These are phyloP conservation scores for Botia kubotai DNA, from an alignment of 2,797 vertebrate species.

Conservation along the genomic window DNA sequence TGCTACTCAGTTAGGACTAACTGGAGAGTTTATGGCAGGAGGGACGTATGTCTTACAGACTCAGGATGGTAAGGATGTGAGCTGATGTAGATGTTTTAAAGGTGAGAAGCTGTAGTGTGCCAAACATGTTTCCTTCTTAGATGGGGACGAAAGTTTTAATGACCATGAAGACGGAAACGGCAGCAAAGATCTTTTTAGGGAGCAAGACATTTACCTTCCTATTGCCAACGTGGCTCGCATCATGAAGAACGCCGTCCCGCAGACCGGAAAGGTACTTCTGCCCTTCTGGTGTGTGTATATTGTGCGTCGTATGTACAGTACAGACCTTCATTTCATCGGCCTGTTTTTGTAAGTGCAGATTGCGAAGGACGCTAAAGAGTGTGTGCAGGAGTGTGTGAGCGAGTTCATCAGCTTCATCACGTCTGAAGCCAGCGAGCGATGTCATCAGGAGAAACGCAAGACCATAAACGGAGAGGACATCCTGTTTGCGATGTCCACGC, in stretches of 20 bases:
- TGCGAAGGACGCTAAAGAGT: constrained; percentile 84
- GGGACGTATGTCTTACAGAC: constrained; percentile 95
- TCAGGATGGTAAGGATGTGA: constrained; percentile 87
- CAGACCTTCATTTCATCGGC: no score
- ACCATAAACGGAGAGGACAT: constrained; percentile 99
- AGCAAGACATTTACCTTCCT: constrained; percentile 98
- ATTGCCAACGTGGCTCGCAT: constrained; percentile 97
- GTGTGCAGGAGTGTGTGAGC: constrained; percentile 88
- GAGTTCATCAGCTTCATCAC: constrained; percentile 99
- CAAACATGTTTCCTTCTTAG: constrained; percentile 55
- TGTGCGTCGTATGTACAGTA: neutral
- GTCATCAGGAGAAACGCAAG: constrained; percentile 98
- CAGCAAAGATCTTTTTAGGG: constrained; percentile 94
- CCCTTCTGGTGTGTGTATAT: neutral
- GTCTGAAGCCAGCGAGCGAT: constrained; percentile 95
- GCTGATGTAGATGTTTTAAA: neutral
- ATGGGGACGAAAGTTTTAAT: constrained; percentile 92
- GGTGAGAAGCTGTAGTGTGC: no score
- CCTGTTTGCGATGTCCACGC: constrained; percentile 97
- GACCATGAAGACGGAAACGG: constrained; percentile 93
- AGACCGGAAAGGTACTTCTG: constrained; percentile 91
- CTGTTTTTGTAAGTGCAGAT: constrained; percentile 77
- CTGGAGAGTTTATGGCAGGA: constrained; percentile 91
- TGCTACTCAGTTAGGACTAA: constrained; percentile 94
- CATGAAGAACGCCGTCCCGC: constrained; percentile 98